phyloP scores from a whole-genome alignment of 2,113 vertebrate genomes.

The Sula dactylatra region DNA sequence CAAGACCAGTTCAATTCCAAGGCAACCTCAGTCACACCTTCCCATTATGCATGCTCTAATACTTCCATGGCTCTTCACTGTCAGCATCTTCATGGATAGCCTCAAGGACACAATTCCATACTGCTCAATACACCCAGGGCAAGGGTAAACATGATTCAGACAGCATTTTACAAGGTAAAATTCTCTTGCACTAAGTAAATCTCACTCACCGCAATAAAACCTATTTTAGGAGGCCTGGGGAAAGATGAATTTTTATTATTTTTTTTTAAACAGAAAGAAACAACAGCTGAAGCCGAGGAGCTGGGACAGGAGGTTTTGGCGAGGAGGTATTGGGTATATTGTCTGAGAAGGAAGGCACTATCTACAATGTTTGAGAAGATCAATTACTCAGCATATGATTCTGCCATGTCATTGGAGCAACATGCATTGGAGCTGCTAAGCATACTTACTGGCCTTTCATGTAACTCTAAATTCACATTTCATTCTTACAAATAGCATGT shows the following conservation, averaged over 20 bases:
- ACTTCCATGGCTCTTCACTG: not conserved
- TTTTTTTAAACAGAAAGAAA: not conserved
- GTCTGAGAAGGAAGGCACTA: not conserved
- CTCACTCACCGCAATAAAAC: not conserved
- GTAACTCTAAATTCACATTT: not conserved
- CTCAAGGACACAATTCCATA: not conserved
- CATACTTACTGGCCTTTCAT: not conserved
- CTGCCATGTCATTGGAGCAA: not conserved
- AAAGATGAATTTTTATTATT: no score
- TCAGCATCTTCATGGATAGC: not conserved
- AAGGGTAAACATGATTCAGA: not conserved
- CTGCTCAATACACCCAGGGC: not conserved
- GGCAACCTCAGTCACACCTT: not conserved
- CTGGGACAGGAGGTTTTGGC: not conserved
- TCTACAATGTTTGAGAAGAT: not conserved
- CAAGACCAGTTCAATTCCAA: not conserved
- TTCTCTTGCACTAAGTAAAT: not conserved
- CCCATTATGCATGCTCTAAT: fast-evolving
- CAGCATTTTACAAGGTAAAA: not conserved
- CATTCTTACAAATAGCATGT: not conserved
- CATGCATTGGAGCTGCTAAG: not conserved
- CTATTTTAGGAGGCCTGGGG: not conserved
- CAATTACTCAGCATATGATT: not conserved
- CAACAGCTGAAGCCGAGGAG: not conserved
- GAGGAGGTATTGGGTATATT: not conserved